These are phyloP conservation scores for Cairina moschata DNA, from an alignment of 2,113 vertebrate genomes.

Conservation along the genomic window DNA sequence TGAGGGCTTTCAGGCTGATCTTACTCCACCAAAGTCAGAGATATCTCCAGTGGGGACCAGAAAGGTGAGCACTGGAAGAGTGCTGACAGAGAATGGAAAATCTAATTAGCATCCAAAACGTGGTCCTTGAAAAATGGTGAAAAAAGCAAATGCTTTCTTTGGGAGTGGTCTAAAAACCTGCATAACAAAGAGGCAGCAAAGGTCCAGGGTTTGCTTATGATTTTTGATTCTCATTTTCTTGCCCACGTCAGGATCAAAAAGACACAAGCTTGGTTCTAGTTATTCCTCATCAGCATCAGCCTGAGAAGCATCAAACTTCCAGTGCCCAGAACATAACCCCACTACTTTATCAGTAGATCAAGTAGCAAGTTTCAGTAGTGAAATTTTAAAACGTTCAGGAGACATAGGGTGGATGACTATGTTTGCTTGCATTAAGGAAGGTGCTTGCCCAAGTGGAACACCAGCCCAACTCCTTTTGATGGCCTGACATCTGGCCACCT, in stretches of 20 bases:
- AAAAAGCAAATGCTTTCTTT: background rate
- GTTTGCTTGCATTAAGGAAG: background rate
- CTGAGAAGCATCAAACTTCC: background rate
- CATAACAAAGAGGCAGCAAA: background rate
- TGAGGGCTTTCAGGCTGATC: background rate
- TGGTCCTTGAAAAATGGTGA: background rate
- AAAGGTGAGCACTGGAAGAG: background rate
- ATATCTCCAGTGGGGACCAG: background rate
- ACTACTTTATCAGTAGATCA: background rate
- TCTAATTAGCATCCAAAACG: background rate
- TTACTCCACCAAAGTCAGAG: background rate
- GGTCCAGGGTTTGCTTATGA: background rate
- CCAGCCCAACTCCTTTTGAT: background rate
- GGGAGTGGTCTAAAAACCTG: background rate
- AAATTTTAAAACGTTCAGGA: background rate
- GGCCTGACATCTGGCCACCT: background rate
- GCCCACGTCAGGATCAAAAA: background rate
- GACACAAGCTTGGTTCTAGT: background rate
- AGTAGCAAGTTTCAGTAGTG: background rate
- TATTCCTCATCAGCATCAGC: background rate
- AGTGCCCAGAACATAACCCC: background rate
- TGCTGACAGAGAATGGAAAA: background rate
- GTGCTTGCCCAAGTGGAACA: background rate
- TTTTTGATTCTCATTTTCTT: background rate
- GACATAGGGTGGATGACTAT: background rate